These are phyloP conservation scores for Eleginops maclovinus DNA, from an alignment of 2,113 vertebrate species.

Conservation along the genomic window DNA sequence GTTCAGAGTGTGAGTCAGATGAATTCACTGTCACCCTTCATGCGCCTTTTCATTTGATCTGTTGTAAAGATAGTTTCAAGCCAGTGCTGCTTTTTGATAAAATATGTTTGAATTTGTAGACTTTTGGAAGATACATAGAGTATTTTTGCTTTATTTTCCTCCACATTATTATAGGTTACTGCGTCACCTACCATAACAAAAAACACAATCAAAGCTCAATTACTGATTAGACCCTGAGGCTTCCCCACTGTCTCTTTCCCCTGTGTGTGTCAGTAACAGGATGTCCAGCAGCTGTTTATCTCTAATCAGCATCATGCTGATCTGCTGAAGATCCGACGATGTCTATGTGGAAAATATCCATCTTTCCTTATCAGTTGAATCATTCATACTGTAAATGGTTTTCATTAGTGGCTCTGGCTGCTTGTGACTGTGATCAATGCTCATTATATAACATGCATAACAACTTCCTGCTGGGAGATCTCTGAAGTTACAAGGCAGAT, in stretches of 20 bases:
- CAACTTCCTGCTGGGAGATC: constrained; percentile 14
- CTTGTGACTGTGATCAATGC: constrained; percentile 15
- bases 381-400: background rate
- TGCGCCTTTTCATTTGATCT: background rate
- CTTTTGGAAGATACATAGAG: background rate
- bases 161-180: too few species aligned
- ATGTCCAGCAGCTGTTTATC: constrained; percentile 8
- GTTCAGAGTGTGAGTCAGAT: background rate
- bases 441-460: background rate
- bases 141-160: background rate
- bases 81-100: background rate
- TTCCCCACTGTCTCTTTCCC: background rate
- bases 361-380: background rate
- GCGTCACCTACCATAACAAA: too few species aligned
- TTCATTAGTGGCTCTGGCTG: constrained; percentile 3
- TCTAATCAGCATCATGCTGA: constrained; percentile 8
- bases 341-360: background rate
- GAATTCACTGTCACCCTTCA: background rate
- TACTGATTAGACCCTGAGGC: background rate
- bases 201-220: background rate
- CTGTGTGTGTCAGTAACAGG: background rate
- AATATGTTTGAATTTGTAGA: too few species aligned
- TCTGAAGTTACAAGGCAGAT: constrained; percentile 11
- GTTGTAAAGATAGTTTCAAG: background rate
- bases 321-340: background rate